These are phyloP conservation scores for Platynereis dumerilii DNA, from an alignment of 2,888 invertebrate species.

Conservation along the genomic window DNA sequence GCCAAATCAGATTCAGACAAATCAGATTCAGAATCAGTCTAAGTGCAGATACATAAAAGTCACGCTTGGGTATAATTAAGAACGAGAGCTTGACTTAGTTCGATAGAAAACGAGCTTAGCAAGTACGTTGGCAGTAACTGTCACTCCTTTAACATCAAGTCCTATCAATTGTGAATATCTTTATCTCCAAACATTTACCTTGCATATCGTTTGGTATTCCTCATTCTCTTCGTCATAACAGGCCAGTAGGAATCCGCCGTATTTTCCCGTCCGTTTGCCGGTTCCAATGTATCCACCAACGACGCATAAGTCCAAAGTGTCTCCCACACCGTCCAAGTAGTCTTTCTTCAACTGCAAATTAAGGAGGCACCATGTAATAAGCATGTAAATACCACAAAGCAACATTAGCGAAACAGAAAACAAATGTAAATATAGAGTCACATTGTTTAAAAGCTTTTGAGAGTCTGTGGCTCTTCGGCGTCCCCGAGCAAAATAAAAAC, in stretches of 20 bases:
- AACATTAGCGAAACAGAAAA: not conserved
- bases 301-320: constrained; percentile 93
- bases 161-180: too few relatives aligned
- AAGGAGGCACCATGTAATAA: too few relatives aligned
- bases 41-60: too few relatives aligned
- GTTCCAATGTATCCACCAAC: constrained; percentile 93
- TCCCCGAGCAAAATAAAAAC: too few relatives aligned
- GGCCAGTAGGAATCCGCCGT: constrained; percentile 94
- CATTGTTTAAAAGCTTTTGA: not conserved
- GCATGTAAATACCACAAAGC: not conserved
- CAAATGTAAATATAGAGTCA: not conserved
- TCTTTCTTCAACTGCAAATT: constrained; percentile 83
- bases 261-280: constrained; percentile 90
- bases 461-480: too few relatives aligned
- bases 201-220: constrained; percentile 90
- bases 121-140: too few relatives aligned
- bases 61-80: too few relatives aligned
- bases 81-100: too few relatives aligned
- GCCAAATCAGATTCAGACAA: too few relatives aligned
- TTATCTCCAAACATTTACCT: constrained; percentile 71
- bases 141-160: too few relatives aligned
- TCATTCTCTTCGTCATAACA: constrained; percentile 90
- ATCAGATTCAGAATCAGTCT: too few relatives aligned
- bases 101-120: too few relatives aligned
- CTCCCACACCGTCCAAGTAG: constrained; percentile 94